Percentiles rank a stretch among this genome's conserved stretches.
phyloP scores from a whole-genome alignment of 1,140 invertebrate species.

The Drosophila carrolli region DNA sequence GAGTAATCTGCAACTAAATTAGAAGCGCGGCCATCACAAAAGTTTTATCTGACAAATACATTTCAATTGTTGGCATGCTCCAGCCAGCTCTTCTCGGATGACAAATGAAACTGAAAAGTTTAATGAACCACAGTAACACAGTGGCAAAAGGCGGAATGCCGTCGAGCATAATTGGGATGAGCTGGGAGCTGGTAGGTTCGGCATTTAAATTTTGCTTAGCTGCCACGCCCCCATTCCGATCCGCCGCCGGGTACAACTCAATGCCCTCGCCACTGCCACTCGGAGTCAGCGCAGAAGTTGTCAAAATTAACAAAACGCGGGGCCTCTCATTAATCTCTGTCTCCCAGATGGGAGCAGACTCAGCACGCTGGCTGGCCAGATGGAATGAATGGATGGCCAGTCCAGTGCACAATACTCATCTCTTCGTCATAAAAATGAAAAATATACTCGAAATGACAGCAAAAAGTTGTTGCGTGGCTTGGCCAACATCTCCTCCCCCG shows the following conservation, averaged over 20 bases:
- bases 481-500: slow-evolving; percentile 1
- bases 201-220: slow-evolving; percentile 74
- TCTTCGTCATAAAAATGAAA: slow-evolving; percentile 68
- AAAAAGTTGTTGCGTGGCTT: slow-evolving; percentile 74
- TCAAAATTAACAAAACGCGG: slow-evolving; percentile 81
- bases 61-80: slow-evolving; percentile 64
- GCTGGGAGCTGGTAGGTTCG: background rate
- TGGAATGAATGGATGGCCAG: slow-evolving; percentile 58
- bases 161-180: slow-evolving; percentile 53
- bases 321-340: slow-evolving; percentile 79
- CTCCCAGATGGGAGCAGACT: slow-evolving; percentile 35
- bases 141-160: slow-evolving; percentile 64
- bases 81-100: slow-evolving; percentile 30
- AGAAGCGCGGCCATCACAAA: slow-evolving; percentile 58
- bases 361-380: slow-evolving; percentile 30
- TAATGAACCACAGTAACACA: slow-evolving; percentile 76
- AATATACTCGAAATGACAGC: slow-evolving; percentile 77
- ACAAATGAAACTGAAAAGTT: slow-evolving; percentile 78
- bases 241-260: slow-evolving; percentile 49
- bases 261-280: slow-evolving; percentile 37
- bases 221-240: slow-evolving; percentile 11
- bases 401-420: slow-evolving; percentile 59
- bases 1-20: slow-evolving; percentile 51
- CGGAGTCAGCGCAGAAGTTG: slow-evolving; percentile 64
- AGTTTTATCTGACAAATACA: slow-evolving; percentile 78